Evolutionary conservation across 2,888 invertebrate genomes (phyloP), one percentile per base, ranked within the genome.

Genomic region (Caenorhabditis sp.): DNA sequence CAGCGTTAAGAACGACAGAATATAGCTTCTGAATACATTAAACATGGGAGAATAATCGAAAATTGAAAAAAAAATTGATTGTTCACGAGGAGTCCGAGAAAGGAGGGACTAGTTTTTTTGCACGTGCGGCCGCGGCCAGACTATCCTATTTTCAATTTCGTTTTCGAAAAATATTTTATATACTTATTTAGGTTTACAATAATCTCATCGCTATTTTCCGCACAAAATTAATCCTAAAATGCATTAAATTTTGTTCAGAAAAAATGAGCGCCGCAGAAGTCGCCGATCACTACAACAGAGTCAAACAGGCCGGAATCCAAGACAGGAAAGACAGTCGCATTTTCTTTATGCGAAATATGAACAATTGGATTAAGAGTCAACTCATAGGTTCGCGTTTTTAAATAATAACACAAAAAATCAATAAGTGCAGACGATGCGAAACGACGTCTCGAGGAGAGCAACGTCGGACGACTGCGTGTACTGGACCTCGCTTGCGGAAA

Each of bases 281-380:
- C 0, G 96, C 96, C 1, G 92, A 93, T 3, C 97, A 99, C 90
- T 99, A 99, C 90, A 99, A 99, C 90, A 92, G 93, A 59, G 90
- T 96, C 9, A 93, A 94, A 90, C 94, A 95, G 83, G 93, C 93
- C 85, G 95, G 95, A 0, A 90, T 95, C 39, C 92, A 92, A 52
- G 93, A 93, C 84, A 92, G 99, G 52, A 93, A 93, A 81, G 93
- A 94, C 87, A 96, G 96, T 26, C 93, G 95, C 26, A 99, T 99
- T 85, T 94, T 95, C 86, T 93, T 94, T 89, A 92, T 99, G 91
- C 92, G 99, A 82, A 99, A 97, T 90, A 96, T 98, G 89, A 99
- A 99, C 90, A 99, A 99, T 90, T 99, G 98, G 98, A 93, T 96
- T 13, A 99, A 99, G 91, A 95, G 95, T 90, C 94, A 95, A 91